A percentile compares a stretch with the other conserved stretches of the same genome.
phyloP scores from a whole-genome alignment of 2,797 vertebrate species.

The Rhynchotus rufescens region DNA sequence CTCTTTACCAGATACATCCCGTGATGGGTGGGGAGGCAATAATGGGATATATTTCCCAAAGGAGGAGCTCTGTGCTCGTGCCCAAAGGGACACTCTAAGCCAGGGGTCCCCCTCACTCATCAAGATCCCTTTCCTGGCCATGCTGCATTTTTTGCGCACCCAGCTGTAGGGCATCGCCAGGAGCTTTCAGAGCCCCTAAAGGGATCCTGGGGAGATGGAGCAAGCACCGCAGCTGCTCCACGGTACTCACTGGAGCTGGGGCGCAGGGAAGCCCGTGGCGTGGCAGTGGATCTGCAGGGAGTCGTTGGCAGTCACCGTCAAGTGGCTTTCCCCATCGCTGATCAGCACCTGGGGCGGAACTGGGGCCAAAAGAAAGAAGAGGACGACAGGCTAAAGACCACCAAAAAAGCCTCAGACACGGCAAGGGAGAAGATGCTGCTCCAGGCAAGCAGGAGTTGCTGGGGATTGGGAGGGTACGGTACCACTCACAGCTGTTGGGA shows the following conservation, averaged over 20 bases:
- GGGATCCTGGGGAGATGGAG: not conserved
- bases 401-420: rapidly evolving
- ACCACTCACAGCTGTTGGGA: not conserved
- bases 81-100: not conserved
- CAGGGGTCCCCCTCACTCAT: not conserved
- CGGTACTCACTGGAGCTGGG: slow-evolving; percentile 73
- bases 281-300: slow-evolving; percentile 75
- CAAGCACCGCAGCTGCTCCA: not conserved
- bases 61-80: too few species aligned
- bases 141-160: rapidly evolving
- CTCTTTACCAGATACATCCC: too few species aligned
- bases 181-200: not conserved
- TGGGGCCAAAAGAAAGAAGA: not conserved
- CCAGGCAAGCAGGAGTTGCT: rapidly evolving
- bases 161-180: too few species aligned
- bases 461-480: not conserved
- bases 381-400: not conserved
- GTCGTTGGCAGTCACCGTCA: slow-evolving; percentile 52
- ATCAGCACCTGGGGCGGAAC: slow-evolving; percentile 75
- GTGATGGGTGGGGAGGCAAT: too few species aligned
- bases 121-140: rapidly evolving
- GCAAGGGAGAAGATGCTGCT: not conserved
- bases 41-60: too few species aligned
- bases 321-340: slow-evolving; percentile 55
- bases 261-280: slow-evolving; percentile 45